A percentile compares a stretch with the other conserved stretches of the same genome.
These are phyloP conservation scores for Macroramphosus scolopax DNA, from an alignment of 2,797 vertebrate genomes.

Conservation along the genomic window DNA sequence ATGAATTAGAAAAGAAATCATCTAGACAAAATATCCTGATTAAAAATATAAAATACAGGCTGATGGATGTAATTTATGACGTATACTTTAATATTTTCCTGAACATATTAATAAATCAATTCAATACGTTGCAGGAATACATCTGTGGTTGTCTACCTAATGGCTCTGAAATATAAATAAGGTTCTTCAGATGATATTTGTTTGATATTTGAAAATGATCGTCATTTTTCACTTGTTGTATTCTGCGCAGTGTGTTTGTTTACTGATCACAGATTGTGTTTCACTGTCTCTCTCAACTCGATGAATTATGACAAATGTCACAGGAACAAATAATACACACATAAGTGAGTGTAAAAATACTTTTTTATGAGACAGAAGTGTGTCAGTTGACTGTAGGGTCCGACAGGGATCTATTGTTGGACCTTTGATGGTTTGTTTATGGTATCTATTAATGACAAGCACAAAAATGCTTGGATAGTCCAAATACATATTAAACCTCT, in stretches of 20 bases:
- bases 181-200: neutral
- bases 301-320: no score
- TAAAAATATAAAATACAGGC: no score
- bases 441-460: neutral
- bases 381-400: neutral
- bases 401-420: conserved; percentile 3
- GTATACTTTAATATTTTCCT: no score
- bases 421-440: neutral
- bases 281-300: neutral
- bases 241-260: no score
- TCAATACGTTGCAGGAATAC: no score
- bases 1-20: no score
- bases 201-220: neutral
- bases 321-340: neutral
- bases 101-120: no score
- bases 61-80: no score
- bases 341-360: neutral
- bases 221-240: neutral
- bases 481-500: neutral
- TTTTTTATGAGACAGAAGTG: neutral
- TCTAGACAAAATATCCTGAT: no score
- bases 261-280: neutral
- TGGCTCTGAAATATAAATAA: conserved; percentile 7
- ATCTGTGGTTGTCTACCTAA: neutral
- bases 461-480: neutral